phyloP scores from a whole-genome alignment of 2,797 vertebrate species.

The Xenops minutus region DNA sequence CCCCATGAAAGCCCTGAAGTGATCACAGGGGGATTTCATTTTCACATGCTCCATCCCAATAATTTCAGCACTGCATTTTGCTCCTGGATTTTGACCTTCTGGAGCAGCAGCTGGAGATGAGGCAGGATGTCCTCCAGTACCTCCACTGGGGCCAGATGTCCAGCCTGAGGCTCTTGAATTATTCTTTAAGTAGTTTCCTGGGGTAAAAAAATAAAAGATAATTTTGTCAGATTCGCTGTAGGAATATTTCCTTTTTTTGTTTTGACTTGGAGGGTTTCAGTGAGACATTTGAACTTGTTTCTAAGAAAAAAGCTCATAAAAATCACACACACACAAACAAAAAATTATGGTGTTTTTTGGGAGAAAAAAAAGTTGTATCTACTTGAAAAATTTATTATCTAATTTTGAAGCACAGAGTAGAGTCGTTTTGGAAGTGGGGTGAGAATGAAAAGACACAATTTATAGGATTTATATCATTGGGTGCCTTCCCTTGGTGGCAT shows the following conservation, averaged over 20 bases:
- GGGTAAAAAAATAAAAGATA: not conserved
- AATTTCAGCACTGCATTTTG: not conserved
- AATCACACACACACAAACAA: fast-evolving
- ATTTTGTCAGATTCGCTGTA: not conserved
- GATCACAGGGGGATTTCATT: not conserved
- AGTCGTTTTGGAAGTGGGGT: fast-evolving
- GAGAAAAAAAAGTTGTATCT: no score
- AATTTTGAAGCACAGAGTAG: not conserved
- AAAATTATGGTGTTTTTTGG: not conserved
- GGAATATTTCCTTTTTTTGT: not conserved
- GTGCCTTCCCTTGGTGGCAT: not conserved
- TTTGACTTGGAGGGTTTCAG: not conserved
- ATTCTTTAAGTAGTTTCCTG: not conserved
- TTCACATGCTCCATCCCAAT: not conserved
- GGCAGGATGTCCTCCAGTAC: not conserved
- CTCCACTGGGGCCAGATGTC: not conserved
- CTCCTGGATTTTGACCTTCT: not conserved
- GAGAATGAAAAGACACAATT: not conserved
- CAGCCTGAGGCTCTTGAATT: not conserved
- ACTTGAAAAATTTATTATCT: not conserved
- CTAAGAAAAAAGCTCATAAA: not conserved
- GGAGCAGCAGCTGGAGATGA: not conserved
- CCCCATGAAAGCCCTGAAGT: not conserved
- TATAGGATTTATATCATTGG: not conserved
- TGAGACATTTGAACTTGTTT: not conserved